Percentiles rank a stretch among this genome's conserved stretches.
Conservation (phyloP, 1,140 invertebrate genomes). For the Nebria ingens region DNA sequence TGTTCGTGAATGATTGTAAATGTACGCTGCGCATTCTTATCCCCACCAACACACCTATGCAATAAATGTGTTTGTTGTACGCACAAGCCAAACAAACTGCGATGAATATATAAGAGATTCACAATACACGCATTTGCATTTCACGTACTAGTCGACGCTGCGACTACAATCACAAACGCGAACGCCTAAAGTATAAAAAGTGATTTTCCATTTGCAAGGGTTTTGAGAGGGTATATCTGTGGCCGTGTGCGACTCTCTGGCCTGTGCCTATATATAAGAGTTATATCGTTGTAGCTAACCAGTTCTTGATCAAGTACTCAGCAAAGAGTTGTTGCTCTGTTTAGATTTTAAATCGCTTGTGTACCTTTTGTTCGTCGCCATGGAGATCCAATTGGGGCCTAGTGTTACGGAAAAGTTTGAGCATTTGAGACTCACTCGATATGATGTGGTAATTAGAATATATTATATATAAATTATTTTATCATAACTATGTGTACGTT, state of each 20-base stretch:
- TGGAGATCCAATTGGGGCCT: conserved; percentile 3
- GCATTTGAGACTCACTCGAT: not conserved
- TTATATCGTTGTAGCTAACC: not conserved
- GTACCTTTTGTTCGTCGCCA: not conserved
- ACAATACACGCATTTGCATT: too few species aligned
- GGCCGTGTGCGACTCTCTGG: too few species aligned
- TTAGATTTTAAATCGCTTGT: not conserved
- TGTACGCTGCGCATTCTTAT: too few species aligned
- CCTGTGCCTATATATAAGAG: not conserved
- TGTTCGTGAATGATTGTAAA: too few species aligned
- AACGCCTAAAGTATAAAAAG: not conserved
- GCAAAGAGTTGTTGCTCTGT: not conserved
- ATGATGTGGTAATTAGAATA: conserved; percentile 1
- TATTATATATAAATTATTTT: conserved; percentile 1
- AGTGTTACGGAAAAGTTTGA: not conserved
- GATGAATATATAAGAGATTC: too few species aligned
- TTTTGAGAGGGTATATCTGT: too few species aligned
- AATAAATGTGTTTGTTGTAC: too few species aligned
- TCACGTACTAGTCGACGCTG: too few species aligned
- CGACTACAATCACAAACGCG: too few species aligned
- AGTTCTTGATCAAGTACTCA: not conserved
- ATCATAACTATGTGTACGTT: not conserved
- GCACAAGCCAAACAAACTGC: too few species aligned
- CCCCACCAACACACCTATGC: too few species aligned
- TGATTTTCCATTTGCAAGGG: not conserved